Evolutionary conservation across 2,888 invertebrate genomes (phyloP).

Genomic region (Dioctria rufipes): DNA sequence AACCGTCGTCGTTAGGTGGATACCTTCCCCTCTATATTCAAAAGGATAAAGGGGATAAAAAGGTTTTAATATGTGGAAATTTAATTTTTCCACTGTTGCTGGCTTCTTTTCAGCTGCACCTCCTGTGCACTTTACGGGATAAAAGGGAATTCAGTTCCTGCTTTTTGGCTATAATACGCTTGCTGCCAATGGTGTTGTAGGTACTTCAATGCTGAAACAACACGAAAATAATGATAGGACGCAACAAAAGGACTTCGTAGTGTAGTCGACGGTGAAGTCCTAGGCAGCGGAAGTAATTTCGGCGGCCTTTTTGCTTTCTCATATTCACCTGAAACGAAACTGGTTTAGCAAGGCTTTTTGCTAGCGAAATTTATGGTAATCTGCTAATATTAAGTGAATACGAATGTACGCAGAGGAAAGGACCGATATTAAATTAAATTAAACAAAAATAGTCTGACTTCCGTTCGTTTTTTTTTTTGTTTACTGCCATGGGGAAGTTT

Average conservation of each 20-base stretch:
- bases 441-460: constrained; percentile 41
- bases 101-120: constrained; percentile 48
- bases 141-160: not conserved
- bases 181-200: constrained; percentile 33
- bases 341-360: constrained; percentile 38
- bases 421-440: constrained; percentile 22
- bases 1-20: constrained; percentile 36
- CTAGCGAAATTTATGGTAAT: constrained; percentile 39
- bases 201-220: constrained; percentile 55
- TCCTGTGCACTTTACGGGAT: not conserved
- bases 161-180: not conserved
- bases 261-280: constrained; percentile 3
- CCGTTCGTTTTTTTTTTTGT: constrained; percentile 10
- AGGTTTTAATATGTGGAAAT: constrained; percentile 58
- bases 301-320: constrained; percentile 33
- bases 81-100: constrained; percentile 56
- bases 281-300: constrained; percentile 36
- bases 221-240: constrained; percentile 55
- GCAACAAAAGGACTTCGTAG: constrained; percentile 51
- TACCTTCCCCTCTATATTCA: constrained; percentile 41
- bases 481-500: too few relatives aligned
- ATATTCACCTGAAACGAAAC: constrained; percentile 8
- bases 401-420: constrained; percentile 22
- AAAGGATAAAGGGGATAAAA: constrained; percentile 52
- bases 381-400: constrained; percentile 43